Evolutionary conservation across 1,140 invertebrate species (phyloP).

Genomic region (Drosophila serrata): DNA sequence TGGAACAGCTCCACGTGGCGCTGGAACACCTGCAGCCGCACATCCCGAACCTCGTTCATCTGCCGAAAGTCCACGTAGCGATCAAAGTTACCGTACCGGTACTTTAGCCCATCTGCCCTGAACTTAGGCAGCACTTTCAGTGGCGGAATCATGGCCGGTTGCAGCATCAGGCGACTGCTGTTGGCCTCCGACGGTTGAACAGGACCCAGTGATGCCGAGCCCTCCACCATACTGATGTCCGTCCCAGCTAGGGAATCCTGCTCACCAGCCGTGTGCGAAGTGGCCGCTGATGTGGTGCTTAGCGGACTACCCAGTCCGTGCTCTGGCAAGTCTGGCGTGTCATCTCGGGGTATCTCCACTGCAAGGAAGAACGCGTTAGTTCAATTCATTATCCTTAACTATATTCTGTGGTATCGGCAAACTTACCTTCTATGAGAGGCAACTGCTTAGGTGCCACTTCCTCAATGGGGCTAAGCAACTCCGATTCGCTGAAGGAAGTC

Average conservation of each 20-base stretch:
- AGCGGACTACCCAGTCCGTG: conserved; percentile 69
- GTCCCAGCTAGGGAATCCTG: conserved; percentile 51
- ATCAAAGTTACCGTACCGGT: conserved; percentile 98
- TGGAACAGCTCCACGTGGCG: conserved; percentile 93
- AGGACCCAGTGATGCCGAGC: background rate
- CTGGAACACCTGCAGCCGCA: conserved; percentile 92
- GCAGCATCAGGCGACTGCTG: conserved; percentile 48
- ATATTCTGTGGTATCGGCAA: no score
- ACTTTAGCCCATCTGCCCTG: conserved; percentile 91
- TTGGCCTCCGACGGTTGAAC: background rate
- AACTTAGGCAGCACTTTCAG: conserved; percentile 88
- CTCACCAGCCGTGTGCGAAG: conserved; percentile 73
- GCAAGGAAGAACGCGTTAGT: conserved; percentile 1
- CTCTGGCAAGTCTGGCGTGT: conserved; percentile 76
- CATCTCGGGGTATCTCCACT: conserved; percentile 74
- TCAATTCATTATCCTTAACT: background rate
- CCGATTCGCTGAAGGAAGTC: conserved; percentile 81
- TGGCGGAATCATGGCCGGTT: conserved; percentile 58
- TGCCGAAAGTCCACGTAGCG: conserved; percentile 98
- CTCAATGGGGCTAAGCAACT: conserved; percentile 73
- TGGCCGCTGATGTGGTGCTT: conserved; percentile 75
- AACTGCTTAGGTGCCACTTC: conserved; percentile 50
- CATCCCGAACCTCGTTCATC: conserved; percentile 91
- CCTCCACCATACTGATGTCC: conserved; percentile 21
- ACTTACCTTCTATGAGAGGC: conserved; percentile 65